These are phyloP conservation scores for Steinernema scapterisci DNA, from an alignment of 2,888 invertebrate genomes.

Conservation along the genomic window DNA sequence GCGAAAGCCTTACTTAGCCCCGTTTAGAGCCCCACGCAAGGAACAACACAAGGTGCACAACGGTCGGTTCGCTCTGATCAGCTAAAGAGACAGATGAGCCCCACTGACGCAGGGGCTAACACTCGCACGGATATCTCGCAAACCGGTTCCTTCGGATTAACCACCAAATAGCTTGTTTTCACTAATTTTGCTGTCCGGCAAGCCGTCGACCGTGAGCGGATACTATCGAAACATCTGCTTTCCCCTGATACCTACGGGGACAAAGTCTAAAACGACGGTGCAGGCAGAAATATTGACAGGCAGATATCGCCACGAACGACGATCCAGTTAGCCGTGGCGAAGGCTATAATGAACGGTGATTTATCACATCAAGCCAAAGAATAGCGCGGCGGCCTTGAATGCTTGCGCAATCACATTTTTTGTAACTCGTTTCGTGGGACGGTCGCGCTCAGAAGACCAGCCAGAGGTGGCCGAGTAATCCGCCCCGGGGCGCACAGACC, in stretches of 20 bases:
- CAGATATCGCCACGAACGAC: neutral
- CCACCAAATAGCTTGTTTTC: conserved; percentile 27
- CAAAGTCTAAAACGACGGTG: neutral
- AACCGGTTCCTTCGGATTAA: conserved; percentile 1
- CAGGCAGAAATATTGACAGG: neutral
- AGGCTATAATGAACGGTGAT: neutral
- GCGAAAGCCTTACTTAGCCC: conserved; percentile 15
- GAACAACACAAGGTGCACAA: neutral
- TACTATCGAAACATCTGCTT: neutral
- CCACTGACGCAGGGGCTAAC: conserved; percentile 29
- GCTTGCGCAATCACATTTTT: conserved; percentile 29
- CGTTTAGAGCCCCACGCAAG: neutral
- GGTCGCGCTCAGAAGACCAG: neutral
- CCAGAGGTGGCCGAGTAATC: neutral
- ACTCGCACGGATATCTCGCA: neutral
- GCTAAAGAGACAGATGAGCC: conserved; percentile 2
- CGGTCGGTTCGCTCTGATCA: neutral
- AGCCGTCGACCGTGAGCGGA: neutral
- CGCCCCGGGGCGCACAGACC: neutral
- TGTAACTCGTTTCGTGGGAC: conserved; percentile 11
- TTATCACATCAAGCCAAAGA: neutral
- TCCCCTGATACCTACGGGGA: neutral
- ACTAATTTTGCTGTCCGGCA: conserved; percentile 24
- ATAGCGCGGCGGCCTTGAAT: conserved; percentile 17
- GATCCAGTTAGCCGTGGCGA: neutral